Evolutionary conservation across 2,888 invertebrate species (phyloP), one percentile per base, ranked within the genome.

Genomic region (Resseliella maxima): DNA sequence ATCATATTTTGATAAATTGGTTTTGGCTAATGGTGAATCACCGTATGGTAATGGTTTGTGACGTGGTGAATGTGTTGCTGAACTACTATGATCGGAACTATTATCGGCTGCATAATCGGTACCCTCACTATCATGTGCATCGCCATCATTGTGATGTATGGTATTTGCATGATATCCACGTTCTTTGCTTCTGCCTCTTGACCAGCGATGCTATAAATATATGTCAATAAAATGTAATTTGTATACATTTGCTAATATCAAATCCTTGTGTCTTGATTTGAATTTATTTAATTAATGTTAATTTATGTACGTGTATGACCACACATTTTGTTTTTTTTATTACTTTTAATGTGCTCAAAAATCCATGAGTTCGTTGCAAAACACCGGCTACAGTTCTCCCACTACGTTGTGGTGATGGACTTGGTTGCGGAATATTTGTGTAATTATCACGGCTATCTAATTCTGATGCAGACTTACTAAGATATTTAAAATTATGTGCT

Each of bases 381-480:
- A 96, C 95, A 45, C 90, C 90, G 59, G 94, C 94, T 86, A 95
- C 94, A 21, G 6, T 83, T 83, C 83, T 31, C n/a, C 72, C 72
- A 72, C 72, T 83, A 6, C 83, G 83, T 83, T 83, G 83, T 18
- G 83, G 83, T 59, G 95, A 94, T 31, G 94, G 92, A 88, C 91
- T 90, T 86, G 92, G 92, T 87, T 92, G 92, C 86, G 92, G 92
- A 87, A 92, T 92, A 87, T 92, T 91, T 87, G 91, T 92, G 88
- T 91, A 91, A 36, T 93, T 93, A 85, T 93, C 92, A 87, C 93
- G 93, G 88, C 94, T 94, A 89, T 94, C 95, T 89, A 96, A 91
- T 92, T 96, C 96, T 86, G 96, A 95, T 18, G 96, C 95, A 35
- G 96, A 96, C 91, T 96, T 95, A 88, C 96, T 96, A 87, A 96